Conservation (phyloP, 2,113 vertebrate genomes). For the Pogonocichla stellata region DNA sequence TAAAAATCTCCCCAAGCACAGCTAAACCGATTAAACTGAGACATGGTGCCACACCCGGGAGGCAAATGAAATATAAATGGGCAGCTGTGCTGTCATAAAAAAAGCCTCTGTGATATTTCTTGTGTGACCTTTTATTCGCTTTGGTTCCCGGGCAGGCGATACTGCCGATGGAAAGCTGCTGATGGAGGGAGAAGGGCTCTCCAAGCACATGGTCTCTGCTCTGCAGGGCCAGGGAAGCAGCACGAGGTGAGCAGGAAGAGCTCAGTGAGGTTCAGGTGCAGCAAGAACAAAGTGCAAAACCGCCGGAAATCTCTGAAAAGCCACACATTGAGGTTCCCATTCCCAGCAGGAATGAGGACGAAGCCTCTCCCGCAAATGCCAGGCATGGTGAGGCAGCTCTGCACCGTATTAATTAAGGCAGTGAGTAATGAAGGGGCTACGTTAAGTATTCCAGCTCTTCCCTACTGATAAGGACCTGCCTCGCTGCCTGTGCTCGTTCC, state of each 20-base stretch:
- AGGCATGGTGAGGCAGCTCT: not conserved
- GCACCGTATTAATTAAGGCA: not conserved
- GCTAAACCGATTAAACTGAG: slow-evolving; percentile 21
- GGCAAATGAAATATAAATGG: slow-evolving; percentile 6
- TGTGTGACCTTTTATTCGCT: slow-evolving; percentile 8
- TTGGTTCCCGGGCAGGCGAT: not conserved
- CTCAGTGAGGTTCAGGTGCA: not conserved
- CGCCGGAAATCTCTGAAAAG: not conserved
- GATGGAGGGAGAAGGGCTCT: not conserved
- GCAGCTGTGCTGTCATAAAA: not conserved
- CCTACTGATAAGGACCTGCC: not conserved
- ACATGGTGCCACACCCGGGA: not conserved
- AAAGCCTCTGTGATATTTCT: slow-evolving; percentile 27
- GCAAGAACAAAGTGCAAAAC: not conserved
- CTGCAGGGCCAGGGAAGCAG: not conserved
- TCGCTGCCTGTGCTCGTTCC: fast-evolving
- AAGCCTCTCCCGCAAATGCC: not conserved
- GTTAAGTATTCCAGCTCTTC: not conserved
- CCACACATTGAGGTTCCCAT: fast-evolving
- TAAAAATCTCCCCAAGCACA: slow-evolving; percentile 22
- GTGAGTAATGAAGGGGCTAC: fast-evolving
- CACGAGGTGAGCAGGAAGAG: not conserved
- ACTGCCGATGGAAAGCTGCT: not conserved
- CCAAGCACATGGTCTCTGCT: fast-evolving
- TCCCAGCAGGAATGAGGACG: not conserved